Evolutionary conservation across 2,797 vertebrate species (phyloP).

Genomic region (Cryptoprocta ferox): DNA sequence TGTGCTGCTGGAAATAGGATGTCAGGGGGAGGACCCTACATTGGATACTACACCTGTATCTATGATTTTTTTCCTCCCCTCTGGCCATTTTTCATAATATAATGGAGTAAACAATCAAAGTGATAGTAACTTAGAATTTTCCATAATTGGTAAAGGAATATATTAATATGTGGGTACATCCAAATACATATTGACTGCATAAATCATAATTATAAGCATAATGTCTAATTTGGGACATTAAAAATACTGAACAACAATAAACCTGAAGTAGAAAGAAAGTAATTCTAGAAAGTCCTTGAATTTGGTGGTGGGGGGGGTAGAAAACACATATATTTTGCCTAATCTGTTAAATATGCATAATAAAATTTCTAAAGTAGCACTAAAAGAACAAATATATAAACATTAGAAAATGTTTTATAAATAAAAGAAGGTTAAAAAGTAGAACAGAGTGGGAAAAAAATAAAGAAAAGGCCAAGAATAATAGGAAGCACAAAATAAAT

Average conservation of each 20-base stretch:
- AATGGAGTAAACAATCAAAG: not conserved
- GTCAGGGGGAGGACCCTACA: not conserved
- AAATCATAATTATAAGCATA: not conserved
- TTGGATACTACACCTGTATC: not conserved
- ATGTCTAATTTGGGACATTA: not conserved
- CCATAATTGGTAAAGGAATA: not conserved
- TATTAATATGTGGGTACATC: not conserved
- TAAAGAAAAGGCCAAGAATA: not conserved
- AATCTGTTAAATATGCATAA: not conserved
- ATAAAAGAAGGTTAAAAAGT: not conserved
- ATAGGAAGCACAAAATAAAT: not conserved
- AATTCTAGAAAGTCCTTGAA: not conserved
- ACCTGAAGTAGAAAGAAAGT: not conserved
- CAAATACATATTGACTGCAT: not conserved
- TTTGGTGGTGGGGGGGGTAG: not conserved
- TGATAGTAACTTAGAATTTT: not conserved
- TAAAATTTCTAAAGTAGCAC: not conserved
- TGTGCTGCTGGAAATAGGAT: not conserved
- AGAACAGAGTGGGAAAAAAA: not conserved
- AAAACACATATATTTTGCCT: not conserved
- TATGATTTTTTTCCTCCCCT: not conserved
- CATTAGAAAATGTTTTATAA: too few species aligned
- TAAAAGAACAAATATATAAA: slow-evolving; percentile 3
- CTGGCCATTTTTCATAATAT: not conserved
- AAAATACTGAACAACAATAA: not conserved